A percentile compares a stretch with the other conserved stretches of the same genome.
Conservation (phyloP, 1,140 invertebrate genomes). For the Elysia chlorotica region DNA sequence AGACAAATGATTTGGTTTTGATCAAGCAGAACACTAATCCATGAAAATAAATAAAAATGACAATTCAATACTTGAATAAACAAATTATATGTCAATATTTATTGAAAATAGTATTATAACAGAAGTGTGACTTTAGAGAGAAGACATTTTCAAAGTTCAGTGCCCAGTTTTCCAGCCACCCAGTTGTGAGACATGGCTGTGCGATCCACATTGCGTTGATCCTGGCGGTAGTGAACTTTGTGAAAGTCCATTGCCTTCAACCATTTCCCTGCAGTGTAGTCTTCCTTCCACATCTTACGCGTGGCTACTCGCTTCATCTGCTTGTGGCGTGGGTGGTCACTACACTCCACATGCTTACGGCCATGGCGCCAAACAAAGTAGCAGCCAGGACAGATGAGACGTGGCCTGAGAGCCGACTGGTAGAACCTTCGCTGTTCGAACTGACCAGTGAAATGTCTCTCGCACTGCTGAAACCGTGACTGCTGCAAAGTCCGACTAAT, state of each 20-base stretch:
- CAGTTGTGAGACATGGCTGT: slow-evolving; percentile 15
- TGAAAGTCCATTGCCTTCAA: slow-evolving; percentile 8
- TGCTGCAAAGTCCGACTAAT: too few relatives aligned
- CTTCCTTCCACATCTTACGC: slow-evolving; percentile 29
- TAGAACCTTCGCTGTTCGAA: too few relatives aligned
- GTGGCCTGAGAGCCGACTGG: slow-evolving; percentile 69
- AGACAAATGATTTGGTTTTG: too few relatives aligned
- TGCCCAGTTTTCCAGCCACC: slow-evolving; percentile 12
- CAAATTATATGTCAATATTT: too few relatives aligned
- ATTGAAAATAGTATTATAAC: too few relatives aligned
- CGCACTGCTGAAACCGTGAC: too few relatives aligned
- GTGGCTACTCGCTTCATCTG: slow-evolving; percentile 72
- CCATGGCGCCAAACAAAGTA: slow-evolving; percentile 73
- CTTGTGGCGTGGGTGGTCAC: slow-evolving; percentile 77
- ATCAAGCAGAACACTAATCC: too few relatives aligned
- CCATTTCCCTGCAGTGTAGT: slow-evolving; percentile 28
- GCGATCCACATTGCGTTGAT: background rate
- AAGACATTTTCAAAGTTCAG: too few relatives aligned
- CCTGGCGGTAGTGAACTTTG: background rate
- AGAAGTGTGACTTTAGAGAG: too few relatives aligned
- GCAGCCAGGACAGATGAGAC: slow-evolving; percentile 76
- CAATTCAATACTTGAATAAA: too few relatives aligned
- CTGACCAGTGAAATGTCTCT: too few relatives aligned
- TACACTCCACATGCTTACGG: slow-evolving; percentile 75
- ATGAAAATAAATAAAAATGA: too few relatives aligned